These are phyloP conservation scores for Andrena bicolor DNA, from an alignment of 2,888 invertebrate species.

Conservation along the genomic window DNA sequence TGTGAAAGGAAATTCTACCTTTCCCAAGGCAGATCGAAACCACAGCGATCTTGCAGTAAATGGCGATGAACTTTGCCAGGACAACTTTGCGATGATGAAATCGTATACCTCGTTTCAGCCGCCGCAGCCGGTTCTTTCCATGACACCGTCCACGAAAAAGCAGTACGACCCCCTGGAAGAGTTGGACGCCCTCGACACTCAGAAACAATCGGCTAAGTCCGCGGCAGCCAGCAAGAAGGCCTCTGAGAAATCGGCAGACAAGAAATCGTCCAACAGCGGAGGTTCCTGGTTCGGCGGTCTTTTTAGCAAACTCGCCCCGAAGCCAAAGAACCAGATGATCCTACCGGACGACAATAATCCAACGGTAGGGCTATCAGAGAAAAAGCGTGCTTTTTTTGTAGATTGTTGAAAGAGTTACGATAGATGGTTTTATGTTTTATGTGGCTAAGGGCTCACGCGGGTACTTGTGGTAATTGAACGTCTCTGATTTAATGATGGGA, in stretches of 20 bases:
- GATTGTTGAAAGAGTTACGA: slow-evolving; percentile 43
- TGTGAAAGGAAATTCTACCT: neutral
- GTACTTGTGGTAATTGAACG: slow-evolving; percentile 80
- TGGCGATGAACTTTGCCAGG: slow-evolving; percentile 79
- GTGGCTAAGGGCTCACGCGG: slow-evolving; percentile 80
- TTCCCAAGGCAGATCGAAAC: neutral
- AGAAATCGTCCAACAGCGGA: slow-evolving; percentile 79
- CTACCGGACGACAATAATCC: slow-evolving; percentile 98
- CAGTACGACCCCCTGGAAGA: slow-evolving; percentile 84
- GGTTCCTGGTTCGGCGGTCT: slow-evolving; percentile 93
- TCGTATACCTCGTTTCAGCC: slow-evolving; percentile 80
- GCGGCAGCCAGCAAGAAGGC: slow-evolving; percentile 66
- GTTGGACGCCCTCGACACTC: slow-evolving; percentile 81
- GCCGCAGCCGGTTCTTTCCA: slow-evolving; percentile 78
- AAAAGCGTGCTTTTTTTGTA: neutral
- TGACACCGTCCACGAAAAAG: slow-evolving; percentile 81
- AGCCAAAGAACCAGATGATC: slow-evolving; percentile 97
- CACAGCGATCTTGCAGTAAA: slow-evolving; percentile 48
- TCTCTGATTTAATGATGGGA: slow-evolving; percentile 71
- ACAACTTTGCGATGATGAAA: slow-evolving; percentile 75
- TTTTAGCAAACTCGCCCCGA: slow-evolving; percentile 92
- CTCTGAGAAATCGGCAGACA: slow-evolving; percentile 79
- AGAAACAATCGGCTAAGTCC: slow-evolving; percentile 67
- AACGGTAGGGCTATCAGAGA: slow-evolving; percentile 87
- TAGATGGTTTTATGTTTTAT: slow-evolving; percentile 77